A percentile compares a stretch with the other conserved stretches of the same genome.
Evolutionary conservation across 2,113 vertebrate species (phyloP).

Genomic region (Albula glossodonta): DNA sequence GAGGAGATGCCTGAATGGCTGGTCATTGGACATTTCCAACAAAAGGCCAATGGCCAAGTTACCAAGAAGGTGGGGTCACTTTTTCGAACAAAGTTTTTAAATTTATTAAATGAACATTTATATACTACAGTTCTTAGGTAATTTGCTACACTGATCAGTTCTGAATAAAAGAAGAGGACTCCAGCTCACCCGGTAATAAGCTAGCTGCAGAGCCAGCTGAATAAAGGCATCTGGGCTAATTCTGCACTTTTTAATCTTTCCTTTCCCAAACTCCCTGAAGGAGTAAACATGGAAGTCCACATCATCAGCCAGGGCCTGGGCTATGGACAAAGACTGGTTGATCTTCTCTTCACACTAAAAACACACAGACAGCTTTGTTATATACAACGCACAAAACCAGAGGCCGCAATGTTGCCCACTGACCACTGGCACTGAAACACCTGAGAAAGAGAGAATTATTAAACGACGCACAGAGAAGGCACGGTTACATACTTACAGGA

Average conservation of each 20-base stretch:
- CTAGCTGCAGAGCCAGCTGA: slow-evolving; percentile 89
- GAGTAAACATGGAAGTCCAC: slow-evolving; percentile 83
- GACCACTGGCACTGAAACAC: no score
- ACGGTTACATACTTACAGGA: no score
- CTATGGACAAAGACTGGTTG: slow-evolving; percentile 74
- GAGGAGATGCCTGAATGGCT: no score
- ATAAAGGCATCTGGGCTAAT: slow-evolving; percentile 92
- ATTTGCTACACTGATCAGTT: background rate
- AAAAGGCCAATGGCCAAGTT: no score
- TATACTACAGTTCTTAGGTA: background rate
- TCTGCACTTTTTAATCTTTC: slow-evolving; percentile 82
- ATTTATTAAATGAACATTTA: no score
- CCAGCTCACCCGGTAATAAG: slow-evolving; percentile 83
- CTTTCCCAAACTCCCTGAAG: slow-evolving; percentile 86
- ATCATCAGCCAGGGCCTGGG: slow-evolving; percentile 78
- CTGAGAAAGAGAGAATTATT: no score
- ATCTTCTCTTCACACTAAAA: slow-evolving; percentile 69
- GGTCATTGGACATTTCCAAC: no score
- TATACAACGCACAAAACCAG: background rate
- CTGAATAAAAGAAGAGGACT: background rate
- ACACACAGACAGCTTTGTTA: background rate
- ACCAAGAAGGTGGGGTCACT: background rate
- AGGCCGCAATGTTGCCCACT: background rate
- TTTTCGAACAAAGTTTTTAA: background rate
- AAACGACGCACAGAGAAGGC: no score